Percentiles rank a stretch among this genome's conserved stretches.
Evolutionary conservation across 2,797 vertebrate genomes (phyloP).

Genomic region (Epinephelus awoara): DNA sequence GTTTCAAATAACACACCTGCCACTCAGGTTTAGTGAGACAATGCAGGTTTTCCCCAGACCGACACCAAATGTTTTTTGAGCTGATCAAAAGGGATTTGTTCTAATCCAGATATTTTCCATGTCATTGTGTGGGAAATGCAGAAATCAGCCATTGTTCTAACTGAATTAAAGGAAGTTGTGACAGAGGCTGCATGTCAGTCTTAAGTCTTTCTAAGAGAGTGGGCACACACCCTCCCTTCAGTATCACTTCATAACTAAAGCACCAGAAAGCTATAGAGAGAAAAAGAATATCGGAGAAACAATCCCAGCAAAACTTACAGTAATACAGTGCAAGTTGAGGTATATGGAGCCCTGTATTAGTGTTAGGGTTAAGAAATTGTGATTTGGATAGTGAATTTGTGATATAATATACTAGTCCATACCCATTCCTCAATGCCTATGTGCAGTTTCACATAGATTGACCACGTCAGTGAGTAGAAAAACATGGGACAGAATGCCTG

Average conservation of each 20-base stretch:
- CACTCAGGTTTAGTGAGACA: conserved; percentile 59
- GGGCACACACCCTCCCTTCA: background rate
- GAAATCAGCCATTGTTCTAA: conserved; percentile 7
- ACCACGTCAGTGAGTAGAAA: too few species aligned
- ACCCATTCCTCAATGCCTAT: too few species aligned
- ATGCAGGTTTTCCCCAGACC: conserved; percentile 20
- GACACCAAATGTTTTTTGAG: conserved; percentile 24
- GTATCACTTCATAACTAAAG: background rate
- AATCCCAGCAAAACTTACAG: background rate
- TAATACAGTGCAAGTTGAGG: background rate
- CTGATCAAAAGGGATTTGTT: conserved; percentile 41
- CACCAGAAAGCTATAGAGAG: background rate
- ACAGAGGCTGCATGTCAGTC: background rate
- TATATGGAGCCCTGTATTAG: too few species aligned
- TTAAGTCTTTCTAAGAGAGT: background rate
- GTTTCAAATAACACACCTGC: conserved; percentile 64
- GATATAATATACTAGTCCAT: too few species aligned
- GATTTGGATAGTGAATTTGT: too few species aligned
- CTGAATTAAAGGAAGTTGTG: conserved; percentile 10
- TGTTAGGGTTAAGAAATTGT: too few species aligned
- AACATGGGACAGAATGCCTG: too few species aligned
- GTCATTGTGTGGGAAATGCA: background rate
- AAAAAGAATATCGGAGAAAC: background rate
- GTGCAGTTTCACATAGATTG: too few species aligned
- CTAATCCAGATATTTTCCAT: conserved; percentile 42